Base-by-base conservation (phyloP, 1,140 invertebrate species). In the Maconellicoccus hirsutus region DNA sequence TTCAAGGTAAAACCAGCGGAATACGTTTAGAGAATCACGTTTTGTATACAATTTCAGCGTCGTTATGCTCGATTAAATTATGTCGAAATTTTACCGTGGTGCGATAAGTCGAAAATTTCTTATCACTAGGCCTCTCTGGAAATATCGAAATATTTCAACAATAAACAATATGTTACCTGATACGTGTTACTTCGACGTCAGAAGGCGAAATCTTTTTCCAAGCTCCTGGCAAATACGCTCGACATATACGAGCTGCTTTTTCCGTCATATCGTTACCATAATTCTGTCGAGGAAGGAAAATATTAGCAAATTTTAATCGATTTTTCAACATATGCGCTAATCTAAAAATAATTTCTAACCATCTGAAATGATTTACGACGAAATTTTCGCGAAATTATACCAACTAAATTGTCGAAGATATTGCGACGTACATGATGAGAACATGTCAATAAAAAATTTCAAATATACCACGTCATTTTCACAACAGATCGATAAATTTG, bases 221-320 rank as follows among this genome's bases (percentile, higher is more conserved):
- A 1, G 89, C 86, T 7, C 92, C 92, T 74, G 89, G 86, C 33
- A 95, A 83, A 79, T 92, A 94, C 79, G 93, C 90, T 73, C 89
- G 84, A 80, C 92, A 94, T 75, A 94, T 91, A 74, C 87, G 84
- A 4, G 88, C 86, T n/a, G 92, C 91, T 74, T 89, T 86, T 73
- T 77, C 75, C 38, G 74, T 38, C 73, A 77, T 75, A 29, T 76
- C 75, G 25, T 72, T 73, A 22, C 22, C 42, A 52, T 52, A 52
- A 52, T 52, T 52, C 42, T 52, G 42, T 3, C 6, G 42, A 52
- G 6, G 42, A 8, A 52, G 12, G n/a, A 14, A 52, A 52, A 52
- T 8, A 52, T 8, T 8, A 52, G n/a, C 42, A 52, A 52, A 52
- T 52, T 33, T 6, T 33, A 6, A 33, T 33, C 29, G n/a, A n/a